Evolutionary conservation across 1,140 invertebrate genomes (phyloP).

Genomic region (Diabrotica virgifera): DNA sequence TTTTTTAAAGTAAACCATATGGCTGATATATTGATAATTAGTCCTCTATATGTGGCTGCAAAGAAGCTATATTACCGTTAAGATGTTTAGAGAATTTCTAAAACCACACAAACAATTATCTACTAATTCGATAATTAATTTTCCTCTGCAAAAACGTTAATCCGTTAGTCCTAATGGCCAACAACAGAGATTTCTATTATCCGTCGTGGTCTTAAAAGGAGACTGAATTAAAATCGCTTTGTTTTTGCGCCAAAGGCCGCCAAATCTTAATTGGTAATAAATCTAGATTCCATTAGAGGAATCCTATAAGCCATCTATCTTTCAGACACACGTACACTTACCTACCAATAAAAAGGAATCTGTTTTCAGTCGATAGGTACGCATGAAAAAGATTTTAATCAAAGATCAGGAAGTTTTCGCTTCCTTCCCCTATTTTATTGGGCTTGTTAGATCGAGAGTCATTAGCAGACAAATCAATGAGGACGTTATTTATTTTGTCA

Average conservation of each 20-base stretch:
- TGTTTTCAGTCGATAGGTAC: neutral
- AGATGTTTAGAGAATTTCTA: too few species aligned
- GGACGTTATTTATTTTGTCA: constrained; percentile 13
- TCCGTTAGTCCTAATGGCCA: too few species aligned
- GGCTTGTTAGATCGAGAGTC: constrained; percentile 7
- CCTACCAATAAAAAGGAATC: constrained; percentile 1
- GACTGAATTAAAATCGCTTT: too few species aligned
- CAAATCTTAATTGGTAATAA: constrained; percentile 6
- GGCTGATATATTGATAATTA: too few species aligned
- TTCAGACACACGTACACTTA: neutral
- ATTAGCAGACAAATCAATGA: constrained; percentile 4
- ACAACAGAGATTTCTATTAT: too few species aligned
- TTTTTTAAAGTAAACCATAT: too few species aligned
- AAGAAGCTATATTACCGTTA: too few species aligned
- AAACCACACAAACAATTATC: too few species aligned
- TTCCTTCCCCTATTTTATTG: neutral
- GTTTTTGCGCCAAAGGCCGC: neutral
- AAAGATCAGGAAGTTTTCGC: constrained; percentile 5
- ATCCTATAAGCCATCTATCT: neutral
- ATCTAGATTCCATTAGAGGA: constrained; percentile 6
- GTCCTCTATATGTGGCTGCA: too few species aligned
- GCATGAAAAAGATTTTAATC: constrained; percentile 10
- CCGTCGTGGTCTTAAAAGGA: too few species aligned
- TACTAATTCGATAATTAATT: too few species aligned
- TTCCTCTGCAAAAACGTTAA: too few species aligned